Evolutionary conservation across 1,140 invertebrate genomes (phyloP), one percentile per base, ranked within the genome.

Genomic region (Ectropis grisescens): DNA sequence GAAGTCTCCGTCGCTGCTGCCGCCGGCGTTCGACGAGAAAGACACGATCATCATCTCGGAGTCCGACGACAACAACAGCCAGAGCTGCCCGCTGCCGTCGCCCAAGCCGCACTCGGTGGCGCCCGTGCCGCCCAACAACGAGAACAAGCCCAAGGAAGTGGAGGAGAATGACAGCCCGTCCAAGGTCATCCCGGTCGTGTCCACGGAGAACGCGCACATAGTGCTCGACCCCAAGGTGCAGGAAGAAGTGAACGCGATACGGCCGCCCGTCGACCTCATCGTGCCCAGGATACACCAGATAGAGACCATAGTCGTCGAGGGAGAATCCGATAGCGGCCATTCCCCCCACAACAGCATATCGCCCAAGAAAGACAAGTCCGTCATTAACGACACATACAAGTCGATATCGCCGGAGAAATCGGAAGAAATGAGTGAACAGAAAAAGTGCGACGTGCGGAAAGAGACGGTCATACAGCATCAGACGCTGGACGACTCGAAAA

Each of bases 31-130:
- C 1, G 79, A 82, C 35, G 79, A 82, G 37, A 82, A 81, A 54
- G 82, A 83, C 30, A 82, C 82, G 5, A 83, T 83, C 13, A 52
- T 82, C 10, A 83, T 83, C 57, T 82, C 82, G 1, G 82, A 83
- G 55, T 82, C 82, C 14, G 82, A 83, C 49, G 80, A 83, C 36
- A 81, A 80, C 34, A 82, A 82, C 11, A 79, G 74, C 27, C 76
- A 82, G 38, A 82, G 72, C 40, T 78, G 76, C 51, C 76, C 76
- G 3, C 33, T 81, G 11, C 76, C 76, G 14, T 81, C 76, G 1
- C 76, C 76, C 1, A 76, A 76, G 43, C 54, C 55, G 7, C 59
- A 58, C 25, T 36, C 53, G 24, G 36, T 65, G 13, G 43, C 43
- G 2, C 69, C 67, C 11, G 46, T 58, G 9, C 37, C 42, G 12